phyloP scores from a whole-genome alignment of 2,113 vertebrate genomes.

The Tylochromis polylepis region DNA sequence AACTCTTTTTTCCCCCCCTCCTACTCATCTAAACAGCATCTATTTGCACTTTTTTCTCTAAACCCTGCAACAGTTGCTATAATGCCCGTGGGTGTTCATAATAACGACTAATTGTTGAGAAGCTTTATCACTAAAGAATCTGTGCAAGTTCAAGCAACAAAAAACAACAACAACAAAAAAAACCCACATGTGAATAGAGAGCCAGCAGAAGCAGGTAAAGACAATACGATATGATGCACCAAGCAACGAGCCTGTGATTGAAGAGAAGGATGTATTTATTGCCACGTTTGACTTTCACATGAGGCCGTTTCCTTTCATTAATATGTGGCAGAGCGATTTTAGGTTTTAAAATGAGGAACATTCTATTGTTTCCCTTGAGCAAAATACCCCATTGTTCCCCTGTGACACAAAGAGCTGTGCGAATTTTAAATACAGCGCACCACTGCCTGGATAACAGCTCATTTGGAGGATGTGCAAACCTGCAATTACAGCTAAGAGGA shows the following conservation, averaged over 20 bases:
- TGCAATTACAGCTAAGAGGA: slow-evolving; percentile 4
- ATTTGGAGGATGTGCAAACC: slow-evolving; percentile 13
- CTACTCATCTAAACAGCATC: not conserved
- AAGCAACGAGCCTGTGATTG: not conserved
- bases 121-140: not conserved
- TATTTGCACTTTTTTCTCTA: not conserved
- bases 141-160: not conserved
- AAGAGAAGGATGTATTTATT: not conserved
- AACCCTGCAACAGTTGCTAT: not conserved
- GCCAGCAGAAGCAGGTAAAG: slow-evolving; percentile 18
- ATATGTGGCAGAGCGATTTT: not conserved
- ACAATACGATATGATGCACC: not conserved
- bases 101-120: not conserved
- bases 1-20: not conserved
- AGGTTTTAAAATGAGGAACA: not conserved
- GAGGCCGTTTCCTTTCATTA: not conserved
- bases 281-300: not conserved
- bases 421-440: slow-evolving; percentile 7
- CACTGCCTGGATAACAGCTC: not conserved
- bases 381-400: slow-evolving; percentile 1
- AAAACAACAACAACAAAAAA: not conserved
- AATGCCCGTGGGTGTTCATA: not conserved
- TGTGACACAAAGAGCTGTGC: not conserved
- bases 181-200: not conserved
- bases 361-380: not conserved